Evolutionary conservation across 2,797 vertebrate genomes (phyloP), one percentile per base, ranked within the genome.

Genomic region (Rhyacichthys aspro): DNA sequence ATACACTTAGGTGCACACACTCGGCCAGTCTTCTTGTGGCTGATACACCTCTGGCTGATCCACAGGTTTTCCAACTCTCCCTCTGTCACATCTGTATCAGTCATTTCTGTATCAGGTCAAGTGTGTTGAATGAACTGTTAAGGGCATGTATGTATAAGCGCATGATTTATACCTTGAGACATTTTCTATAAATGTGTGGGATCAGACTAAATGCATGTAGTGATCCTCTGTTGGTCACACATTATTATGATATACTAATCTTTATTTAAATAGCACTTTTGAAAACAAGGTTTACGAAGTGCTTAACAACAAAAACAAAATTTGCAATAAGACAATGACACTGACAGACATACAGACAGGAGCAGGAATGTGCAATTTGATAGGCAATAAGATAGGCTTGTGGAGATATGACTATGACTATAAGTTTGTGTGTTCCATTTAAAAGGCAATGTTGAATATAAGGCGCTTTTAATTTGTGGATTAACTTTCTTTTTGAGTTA

Each of bases 31-130:
- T 18, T 55, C 61, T 71, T 48, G 62, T 70, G 60, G 45, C 45
- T n/a, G n/a, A n/a, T n/a, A n/a, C n/a, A n/a, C 55, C 66, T 60
- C 39, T 67, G 69, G 39, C 44, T 65, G 62, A 52, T 34, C 57
- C 53, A 46, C 7, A 54, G n/a, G n/a, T n/a, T n/a, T n/a, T n/a
- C 17, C 39, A 3, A 16, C 17, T 49, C 8, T 55, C 7, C 3
- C 5, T n/a, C 11, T 43, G 53, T 48, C 48, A 63, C 42, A 56
- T 66, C 15, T 62, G 12, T 47, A 15, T 23, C 61, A 59, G 8
- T 49, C 49, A 63, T 39, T 59, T 66, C 15, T 63, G 12, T 47
- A 15, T 23, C 62, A 7, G 9, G 28, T 52, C 14, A 38, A 49
- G 28, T 43, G 8, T 62, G 16, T 23, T 50, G n/a, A 52, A 38